phyloP scores from a whole-genome alignment of 2,113 vertebrate species.

The Irena cyanogastra region DNA sequence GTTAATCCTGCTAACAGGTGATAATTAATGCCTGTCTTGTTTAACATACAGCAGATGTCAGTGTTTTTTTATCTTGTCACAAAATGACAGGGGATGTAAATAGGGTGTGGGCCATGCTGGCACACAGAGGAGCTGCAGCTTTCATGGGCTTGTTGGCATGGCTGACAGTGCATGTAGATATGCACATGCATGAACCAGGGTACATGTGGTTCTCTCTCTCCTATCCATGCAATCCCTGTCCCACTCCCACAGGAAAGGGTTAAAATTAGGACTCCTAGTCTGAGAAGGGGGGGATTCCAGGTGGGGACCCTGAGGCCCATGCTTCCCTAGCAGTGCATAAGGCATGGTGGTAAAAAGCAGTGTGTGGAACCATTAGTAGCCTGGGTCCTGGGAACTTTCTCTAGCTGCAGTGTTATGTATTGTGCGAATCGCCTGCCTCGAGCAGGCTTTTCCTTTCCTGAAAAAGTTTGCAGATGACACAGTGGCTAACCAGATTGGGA shows the following conservation, averaged over 20 bases:
- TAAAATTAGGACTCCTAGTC: background rate
- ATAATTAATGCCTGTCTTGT: background rate
- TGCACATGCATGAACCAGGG: background rate
- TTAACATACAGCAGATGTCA: background rate
- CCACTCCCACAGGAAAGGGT: background rate
- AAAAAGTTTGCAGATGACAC: slow-evolving; percentile 9
- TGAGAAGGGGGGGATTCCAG: background rate
- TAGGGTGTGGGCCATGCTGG: background rate
- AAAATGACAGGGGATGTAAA: background rate
- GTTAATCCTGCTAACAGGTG: background rate
- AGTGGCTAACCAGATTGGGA: background rate
- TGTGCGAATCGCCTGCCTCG: background rate
- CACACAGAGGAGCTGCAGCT: background rate
- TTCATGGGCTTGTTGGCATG: accelerated
- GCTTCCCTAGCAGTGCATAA: background rate
- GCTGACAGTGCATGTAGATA: accelerated
- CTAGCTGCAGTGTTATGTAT: background rate
- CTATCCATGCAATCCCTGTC: background rate
- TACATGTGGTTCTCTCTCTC: accelerated
- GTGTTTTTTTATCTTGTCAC: background rate
- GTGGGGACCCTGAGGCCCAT: background rate
- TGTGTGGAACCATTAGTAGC: background rate
- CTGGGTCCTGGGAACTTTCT: background rate
- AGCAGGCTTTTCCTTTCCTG: background rate
- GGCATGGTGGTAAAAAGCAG: background rate